Conservation (phyloP, 2,888 invertebrate genomes). For the Ornithoptera alexandrae region DNA sequence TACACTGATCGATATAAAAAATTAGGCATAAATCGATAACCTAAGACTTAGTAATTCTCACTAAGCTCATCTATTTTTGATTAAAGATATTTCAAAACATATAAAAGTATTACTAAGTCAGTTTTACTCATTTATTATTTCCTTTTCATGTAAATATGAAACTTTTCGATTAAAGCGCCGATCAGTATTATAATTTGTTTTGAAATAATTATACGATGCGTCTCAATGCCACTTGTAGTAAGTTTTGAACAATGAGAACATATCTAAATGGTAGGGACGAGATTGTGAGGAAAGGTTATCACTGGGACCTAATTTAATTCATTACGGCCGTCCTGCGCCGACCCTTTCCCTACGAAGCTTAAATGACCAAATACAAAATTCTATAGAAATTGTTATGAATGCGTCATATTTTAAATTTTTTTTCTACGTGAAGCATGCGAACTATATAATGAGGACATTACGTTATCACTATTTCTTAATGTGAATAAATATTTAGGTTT, state of each 20-base stretch:
- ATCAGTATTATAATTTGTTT: not conserved
- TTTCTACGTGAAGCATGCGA: no score
- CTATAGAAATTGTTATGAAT: constrained; percentile 42
- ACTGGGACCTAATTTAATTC: constrained; percentile 75
- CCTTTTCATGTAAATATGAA: not conserved
- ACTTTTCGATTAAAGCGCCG: not conserved
- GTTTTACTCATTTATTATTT: no score
- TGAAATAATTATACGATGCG: not conserved
- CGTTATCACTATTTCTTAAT: no score
- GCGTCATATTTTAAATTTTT: not conserved
- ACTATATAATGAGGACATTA: no score
- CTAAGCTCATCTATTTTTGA: no score
- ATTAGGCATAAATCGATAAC: no score
- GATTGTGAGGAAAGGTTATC: constrained; percentile 71
- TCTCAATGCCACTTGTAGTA: constrained; percentile 41
- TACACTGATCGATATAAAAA: no score
- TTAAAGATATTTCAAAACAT: no score
- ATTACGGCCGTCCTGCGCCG: constrained; percentile 66
- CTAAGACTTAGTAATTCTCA: no score
- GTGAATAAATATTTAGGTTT: no score
- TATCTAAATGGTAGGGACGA: constrained; percentile 48
- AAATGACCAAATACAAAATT: constrained; percentile 67
- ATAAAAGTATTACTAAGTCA: no score
- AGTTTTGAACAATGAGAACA: constrained; percentile 39
- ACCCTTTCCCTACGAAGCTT: constrained; percentile 63